phyloP scores from a whole-genome alignment of 2,113 vertebrate species.

The Pleuronectes platessa region DNA sequence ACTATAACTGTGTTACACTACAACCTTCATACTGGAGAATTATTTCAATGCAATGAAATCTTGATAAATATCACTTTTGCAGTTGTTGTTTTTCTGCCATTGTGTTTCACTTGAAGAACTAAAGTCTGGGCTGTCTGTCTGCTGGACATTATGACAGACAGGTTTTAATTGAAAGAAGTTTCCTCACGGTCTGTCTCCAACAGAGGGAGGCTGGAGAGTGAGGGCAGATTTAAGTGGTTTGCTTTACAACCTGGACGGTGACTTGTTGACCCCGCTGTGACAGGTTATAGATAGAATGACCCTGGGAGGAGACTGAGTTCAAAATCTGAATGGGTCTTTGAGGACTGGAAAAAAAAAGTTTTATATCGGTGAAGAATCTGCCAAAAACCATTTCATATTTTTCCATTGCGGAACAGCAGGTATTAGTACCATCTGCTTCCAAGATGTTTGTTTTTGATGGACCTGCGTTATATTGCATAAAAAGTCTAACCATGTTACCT shows the following conservation, averaged over 20 bases:
- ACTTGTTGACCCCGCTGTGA: background rate
- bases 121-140: background rate
- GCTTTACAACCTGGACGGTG: background rate
- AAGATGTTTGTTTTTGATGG: slow-evolving; percentile 1
- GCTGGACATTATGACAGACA: background rate
- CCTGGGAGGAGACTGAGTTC: slow-evolving; percentile 1
- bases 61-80: background rate
- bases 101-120: too few relatives aligned
- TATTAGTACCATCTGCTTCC: background rate
- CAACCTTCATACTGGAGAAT: background rate
- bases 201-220: background rate
- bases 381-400: slow-evolving; percentile 12
- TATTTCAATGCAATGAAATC: background rate
- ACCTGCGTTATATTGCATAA: background rate
- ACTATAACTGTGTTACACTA: background rate
- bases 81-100: background rate
- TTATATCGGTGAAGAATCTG: background rate
- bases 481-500: background rate
- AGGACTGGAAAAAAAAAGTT: slow-evolving; percentile 10
- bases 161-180: background rate
- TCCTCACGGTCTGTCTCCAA: background rate
- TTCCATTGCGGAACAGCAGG: slow-evolving; percentile 2
- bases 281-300: background rate
- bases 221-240: background rate
- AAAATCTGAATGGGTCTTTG: background rate